A percentile compares a stretch with the other conserved stretches of the same genome.
phyloP scores from a whole-genome alignment of 1,140 invertebrate genomes.

The Cecropterus lyciades region DNA sequence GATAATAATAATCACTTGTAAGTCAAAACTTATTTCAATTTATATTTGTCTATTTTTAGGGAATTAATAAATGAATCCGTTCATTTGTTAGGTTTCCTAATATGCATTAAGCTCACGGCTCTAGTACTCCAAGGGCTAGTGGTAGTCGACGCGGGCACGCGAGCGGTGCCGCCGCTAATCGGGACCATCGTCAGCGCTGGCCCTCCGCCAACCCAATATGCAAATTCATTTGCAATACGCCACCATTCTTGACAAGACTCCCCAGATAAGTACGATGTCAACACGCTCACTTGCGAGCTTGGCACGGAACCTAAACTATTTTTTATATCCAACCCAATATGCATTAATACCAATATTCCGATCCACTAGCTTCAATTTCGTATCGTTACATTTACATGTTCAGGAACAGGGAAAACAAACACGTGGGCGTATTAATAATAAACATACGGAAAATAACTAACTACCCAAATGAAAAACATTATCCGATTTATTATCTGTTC shows the following conservation, averaged over 20 bases:
- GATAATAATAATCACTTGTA: no score
- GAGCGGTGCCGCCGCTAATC: no score
- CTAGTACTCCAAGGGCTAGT: no score
- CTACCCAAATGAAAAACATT: background rate
- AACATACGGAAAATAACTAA: slow-evolving; percentile 11
- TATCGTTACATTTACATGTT: background rate
- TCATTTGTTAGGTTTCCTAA: no score
- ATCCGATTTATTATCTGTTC: background rate
- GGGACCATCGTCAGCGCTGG: slow-evolving; percentile 42
- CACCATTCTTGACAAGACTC: slow-evolving; percentile 50
- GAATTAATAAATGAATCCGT: no score
- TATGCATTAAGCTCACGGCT: no score
- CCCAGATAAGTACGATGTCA: slow-evolving; percentile 59
- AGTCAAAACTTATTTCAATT: no score
- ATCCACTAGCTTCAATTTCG: background rate
- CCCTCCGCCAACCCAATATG: slow-evolving; percentile 60
- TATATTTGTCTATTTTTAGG: no score
- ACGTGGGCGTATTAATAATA: slow-evolving; percentile 12
- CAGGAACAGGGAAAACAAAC: slow-evolving; percentile 19
- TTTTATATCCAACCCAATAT: slow-evolving; percentile 19
- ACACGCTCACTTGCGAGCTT: slow-evolving; percentile 42
- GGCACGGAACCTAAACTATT: slow-evolving; percentile 33
- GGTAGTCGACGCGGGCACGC: no score
- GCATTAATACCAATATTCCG: background rate
- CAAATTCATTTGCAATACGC: slow-evolving; percentile 69